A percentile compares a stretch with the other conserved stretches of the same genome.
Conservation (phyloP, 2,888 invertebrate species). For the Callyntrura sp. region DNA sequence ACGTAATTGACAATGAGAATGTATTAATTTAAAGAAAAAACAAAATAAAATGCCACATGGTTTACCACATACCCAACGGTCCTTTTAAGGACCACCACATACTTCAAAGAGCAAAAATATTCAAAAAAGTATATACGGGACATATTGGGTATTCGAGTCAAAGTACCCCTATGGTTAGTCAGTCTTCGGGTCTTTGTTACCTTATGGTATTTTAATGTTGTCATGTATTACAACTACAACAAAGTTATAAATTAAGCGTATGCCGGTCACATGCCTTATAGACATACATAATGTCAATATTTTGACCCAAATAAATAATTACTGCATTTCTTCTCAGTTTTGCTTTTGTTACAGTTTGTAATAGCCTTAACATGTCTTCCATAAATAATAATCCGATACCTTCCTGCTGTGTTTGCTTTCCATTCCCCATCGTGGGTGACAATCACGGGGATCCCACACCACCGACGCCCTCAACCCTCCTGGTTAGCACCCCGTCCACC, state of each 20-base stretch:
- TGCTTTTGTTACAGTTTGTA: neutral
- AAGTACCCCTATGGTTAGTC: no score
- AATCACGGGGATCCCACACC: neutral
- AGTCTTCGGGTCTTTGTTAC: no score
- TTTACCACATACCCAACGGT: neutral
- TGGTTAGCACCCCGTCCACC: neutral
- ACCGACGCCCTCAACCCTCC: neutral
- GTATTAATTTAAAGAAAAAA: no score
- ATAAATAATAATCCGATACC: neutral
- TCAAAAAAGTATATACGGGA: no score
- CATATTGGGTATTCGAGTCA: no score
- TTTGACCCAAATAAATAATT: no score
- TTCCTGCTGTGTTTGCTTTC: neutral
- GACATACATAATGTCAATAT: neutral
- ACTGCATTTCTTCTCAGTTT: no score
- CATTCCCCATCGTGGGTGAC: conserved; percentile 3
- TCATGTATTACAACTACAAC: neutral
- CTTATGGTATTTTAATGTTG: neutral
- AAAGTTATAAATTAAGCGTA: neutral
- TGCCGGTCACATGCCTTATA: neutral
- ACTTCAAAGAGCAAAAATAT: neutral
- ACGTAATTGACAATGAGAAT: no score
- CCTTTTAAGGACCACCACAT: neutral
- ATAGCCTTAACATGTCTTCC: conserved; percentile 31
- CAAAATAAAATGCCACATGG: neutral